phyloP scores from a whole-genome alignment of 2,113 vertebrate species.

The Odontophorus gujanensis region DNA sequence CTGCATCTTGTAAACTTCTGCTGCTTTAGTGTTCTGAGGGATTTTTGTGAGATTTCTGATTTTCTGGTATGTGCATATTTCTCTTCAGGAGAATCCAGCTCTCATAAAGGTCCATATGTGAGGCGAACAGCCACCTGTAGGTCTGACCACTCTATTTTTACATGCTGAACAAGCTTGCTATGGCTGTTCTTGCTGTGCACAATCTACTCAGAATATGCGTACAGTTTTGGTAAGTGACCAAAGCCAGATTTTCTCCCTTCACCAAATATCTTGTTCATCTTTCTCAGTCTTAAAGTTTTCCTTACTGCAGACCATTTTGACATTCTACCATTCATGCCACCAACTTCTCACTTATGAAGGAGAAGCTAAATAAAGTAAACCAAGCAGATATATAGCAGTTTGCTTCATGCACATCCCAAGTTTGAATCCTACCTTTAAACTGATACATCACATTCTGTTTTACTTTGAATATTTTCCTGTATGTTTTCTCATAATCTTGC shows the following conservation, averaged over 20 bases:
- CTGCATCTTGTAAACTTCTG: not conserved
- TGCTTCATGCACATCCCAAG: not conserved
- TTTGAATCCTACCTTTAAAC: not conserved
- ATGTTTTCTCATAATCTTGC: not conserved
- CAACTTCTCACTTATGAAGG: not conserved
- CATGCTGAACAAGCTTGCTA: not conserved
- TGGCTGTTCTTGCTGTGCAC: not conserved
- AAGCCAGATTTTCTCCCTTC: not conserved
- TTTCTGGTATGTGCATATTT: not conserved
- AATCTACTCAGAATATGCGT: not conserved
- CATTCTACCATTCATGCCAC: not conserved
- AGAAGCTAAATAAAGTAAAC: not conserved
- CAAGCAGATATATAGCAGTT: not conserved
- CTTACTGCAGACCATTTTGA: accelerated
- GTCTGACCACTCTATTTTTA: not conserved
- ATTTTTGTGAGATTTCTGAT: not conserved
- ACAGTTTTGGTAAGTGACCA: not conserved
- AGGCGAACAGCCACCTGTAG: not conserved
- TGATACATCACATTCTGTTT: not conserved
- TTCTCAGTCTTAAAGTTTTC: not conserved
- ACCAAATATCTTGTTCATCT: not conserved
- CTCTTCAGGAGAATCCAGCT: not conserved
- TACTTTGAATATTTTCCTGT: not conserved
- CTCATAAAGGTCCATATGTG: not conserved
- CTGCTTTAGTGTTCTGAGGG: not conserved